Base-by-base conservation (phyloP, 1,140 invertebrate species). In the Whitmania pigra region DNA sequence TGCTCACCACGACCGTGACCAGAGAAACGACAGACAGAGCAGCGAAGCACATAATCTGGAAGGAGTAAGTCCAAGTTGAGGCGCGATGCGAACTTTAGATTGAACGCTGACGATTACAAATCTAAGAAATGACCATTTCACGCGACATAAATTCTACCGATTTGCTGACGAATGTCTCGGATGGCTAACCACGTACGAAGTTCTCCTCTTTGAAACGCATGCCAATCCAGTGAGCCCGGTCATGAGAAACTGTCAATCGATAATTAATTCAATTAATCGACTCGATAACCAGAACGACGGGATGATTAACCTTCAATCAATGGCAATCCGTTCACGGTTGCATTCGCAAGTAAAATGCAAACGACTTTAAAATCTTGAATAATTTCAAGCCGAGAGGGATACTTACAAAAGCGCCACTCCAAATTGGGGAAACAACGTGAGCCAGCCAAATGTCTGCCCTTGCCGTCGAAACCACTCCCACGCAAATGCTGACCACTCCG, bases 21-120 rank as follows among this genome's bases (percentile, higher is more conserved):
- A 83, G 76, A 57, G 82, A 83, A 31, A 83, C 82, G 36, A 82
- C 77, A 22, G 79, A 80, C 67, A 81, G 80, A 0, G 82, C 82
- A 17, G 80, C 81, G 75, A 82, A 83, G 69, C 82, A 83, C 79
- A 82, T 79, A 72, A 83, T 83, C 82, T 83, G 78, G 53, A 78
- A 76, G 40, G 68, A 15, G 5, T n/a, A n/a, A n/a, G n/a, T n/a
- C n/a, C n/a, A n/a, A n/a, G n/a, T n/a, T n/a, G n/a, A n/a, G n/a
- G n/a, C n/a, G n/a, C n/a, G n/a, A n/a, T 18, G 53, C 57, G 5
- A 43, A 49, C 43, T 11, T 49, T 17, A 49, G 43, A 49, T 49
- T 49, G 13, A 17, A 49, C 31, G 6, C 31, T 36, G 31, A 36
- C 6, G 31, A 36, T 36, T 36, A 36, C 31, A 36, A 36, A 36